Conservation (phyloP, 2,888 invertebrate species). For the Selenia dentaria region DNA sequence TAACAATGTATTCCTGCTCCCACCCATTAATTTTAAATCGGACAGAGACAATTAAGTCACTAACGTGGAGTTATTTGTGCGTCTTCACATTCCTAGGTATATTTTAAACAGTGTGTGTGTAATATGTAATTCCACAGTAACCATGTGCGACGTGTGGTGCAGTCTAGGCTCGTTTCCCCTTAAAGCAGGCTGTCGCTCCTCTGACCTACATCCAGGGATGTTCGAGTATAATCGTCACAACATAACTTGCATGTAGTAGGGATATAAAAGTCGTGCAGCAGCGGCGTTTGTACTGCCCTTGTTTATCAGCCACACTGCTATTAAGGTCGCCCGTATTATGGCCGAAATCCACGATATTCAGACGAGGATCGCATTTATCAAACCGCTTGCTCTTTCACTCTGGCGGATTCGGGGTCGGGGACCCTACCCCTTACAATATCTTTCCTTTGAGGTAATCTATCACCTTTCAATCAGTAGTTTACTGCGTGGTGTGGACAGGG, state of each 20-base stretch:
- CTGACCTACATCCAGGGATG: conserved; percentile 61
- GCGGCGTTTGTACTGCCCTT: not conserved
- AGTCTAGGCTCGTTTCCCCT: conserved; percentile 54
- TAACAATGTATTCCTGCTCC: too few relatives aligned
- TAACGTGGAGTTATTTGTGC: too few relatives aligned
- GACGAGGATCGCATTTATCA: conserved; percentile 36
- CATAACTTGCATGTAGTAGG: conserved; percentile 20
- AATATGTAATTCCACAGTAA: conserved; percentile 38
- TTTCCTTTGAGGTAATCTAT: conserved; percentile 50
- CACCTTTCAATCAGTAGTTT: conserved; percentile 53
- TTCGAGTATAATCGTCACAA: conserved; percentile 25
- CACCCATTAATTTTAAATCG: not conserved
- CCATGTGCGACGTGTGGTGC: conserved; percentile 26
- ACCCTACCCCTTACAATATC: conserved; percentile 42
- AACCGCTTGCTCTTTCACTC: conserved; percentile 9
- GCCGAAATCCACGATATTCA: not conserved
- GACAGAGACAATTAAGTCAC: not conserved
- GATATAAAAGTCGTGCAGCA: conserved; percentile 17
- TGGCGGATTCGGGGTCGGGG: conserved; percentile 13
- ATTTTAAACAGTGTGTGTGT: not conserved
- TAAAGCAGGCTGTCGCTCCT: conserved; percentile 53
- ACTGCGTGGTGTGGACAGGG: conserved; percentile 31
- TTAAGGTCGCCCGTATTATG: conserved; percentile 24
- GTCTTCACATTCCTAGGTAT: not conserved
- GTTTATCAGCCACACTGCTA: conserved; percentile 26